Percentiles rank a stretch among this genome's conserved stretches.
phyloP scores from a whole-genome alignment of 2,888 invertebrate species.

The Busseola fusca region DNA sequence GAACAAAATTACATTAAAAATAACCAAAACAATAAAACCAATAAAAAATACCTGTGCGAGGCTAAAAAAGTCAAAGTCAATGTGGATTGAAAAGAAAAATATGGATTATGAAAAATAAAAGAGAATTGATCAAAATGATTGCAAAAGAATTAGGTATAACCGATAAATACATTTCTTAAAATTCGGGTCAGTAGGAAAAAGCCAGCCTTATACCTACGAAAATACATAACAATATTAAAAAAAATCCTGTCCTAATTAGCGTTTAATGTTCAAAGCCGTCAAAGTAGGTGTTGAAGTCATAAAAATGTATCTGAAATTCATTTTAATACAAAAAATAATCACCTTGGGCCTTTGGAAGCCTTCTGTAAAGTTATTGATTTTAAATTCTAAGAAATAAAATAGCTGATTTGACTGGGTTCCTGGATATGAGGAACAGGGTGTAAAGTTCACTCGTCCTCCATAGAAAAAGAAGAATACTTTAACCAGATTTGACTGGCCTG shows the following conservation, averaged over 20 bases:
- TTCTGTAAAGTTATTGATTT: conserved; percentile 7
- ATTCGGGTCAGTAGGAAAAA: neutral
- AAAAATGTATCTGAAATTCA: conserved; percentile 36
- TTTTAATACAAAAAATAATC: neutral
- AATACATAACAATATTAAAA: conserved; percentile 2
- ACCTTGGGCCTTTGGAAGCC: neutral
- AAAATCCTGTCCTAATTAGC: conserved; percentile 19
- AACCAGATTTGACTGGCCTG: neutral
- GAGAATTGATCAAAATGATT: neutral
- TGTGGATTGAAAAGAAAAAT: neutral
- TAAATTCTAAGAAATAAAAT: neutral
- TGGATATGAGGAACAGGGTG: neutral
- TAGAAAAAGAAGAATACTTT: neutral
- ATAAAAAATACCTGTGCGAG: too few relatives aligned
- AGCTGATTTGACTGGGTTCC: neutral
- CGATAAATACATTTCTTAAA: neutral
- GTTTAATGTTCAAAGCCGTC: conserved; percentile 10
- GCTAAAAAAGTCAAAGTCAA: too few relatives aligned
- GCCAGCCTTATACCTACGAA: neutral
- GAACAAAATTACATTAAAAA: too few relatives aligned
- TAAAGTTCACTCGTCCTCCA: too few relatives aligned
- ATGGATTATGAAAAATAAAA: too few relatives aligned
- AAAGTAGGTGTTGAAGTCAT: conserved; percentile 29
- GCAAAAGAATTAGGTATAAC: neutral
- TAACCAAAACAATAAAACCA: too few relatives aligned